Conservation (phyloP, 2,888 invertebrate genomes). For the Pachydiplax longipennis region DNA sequence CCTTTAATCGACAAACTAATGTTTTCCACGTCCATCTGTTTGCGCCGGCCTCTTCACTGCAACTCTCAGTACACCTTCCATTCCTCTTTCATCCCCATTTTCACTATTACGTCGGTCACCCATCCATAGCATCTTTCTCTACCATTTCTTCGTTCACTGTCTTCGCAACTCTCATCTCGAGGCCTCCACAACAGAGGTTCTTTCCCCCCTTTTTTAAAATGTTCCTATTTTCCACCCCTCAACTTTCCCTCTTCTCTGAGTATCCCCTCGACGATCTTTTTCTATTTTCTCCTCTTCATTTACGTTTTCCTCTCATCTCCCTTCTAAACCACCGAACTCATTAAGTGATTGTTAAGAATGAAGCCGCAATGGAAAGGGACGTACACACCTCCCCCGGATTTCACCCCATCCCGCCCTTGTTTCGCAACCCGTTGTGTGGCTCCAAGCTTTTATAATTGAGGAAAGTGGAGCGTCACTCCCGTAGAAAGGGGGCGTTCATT, state of each 20-base stretch:
- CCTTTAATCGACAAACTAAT: not conserved
- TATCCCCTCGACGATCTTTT: not conserved
- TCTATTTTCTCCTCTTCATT: not conserved
- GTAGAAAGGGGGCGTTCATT: conserved; percentile 14
- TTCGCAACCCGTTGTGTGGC: conserved; percentile 9
- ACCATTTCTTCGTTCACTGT: not conserved
- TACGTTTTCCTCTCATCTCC: not conserved
- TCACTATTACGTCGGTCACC: not conserved
- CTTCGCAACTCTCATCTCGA: not conserved
- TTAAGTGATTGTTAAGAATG: not conserved
- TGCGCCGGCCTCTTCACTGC: not conserved
- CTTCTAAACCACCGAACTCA: not conserved
- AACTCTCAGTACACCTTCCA: not conserved
- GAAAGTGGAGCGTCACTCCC: conserved; percentile 31
- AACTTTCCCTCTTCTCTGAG: not conserved
- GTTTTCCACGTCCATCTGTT: not conserved
- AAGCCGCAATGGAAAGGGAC: not conserved
- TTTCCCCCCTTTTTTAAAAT: not conserved
- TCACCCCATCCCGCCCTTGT: not conserved
- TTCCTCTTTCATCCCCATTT: not conserved
- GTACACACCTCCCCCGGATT: too few species aligned
- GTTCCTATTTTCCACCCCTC: not conserved
- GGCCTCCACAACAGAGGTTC: not conserved
- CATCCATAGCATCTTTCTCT: not conserved
- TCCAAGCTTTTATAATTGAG: conserved; percentile 44